Evolutionary conservation across 2,888 invertebrate genomes (phyloP), one percentile per base, ranked within the genome.

Genomic region (Agrotis segetum): DNA sequence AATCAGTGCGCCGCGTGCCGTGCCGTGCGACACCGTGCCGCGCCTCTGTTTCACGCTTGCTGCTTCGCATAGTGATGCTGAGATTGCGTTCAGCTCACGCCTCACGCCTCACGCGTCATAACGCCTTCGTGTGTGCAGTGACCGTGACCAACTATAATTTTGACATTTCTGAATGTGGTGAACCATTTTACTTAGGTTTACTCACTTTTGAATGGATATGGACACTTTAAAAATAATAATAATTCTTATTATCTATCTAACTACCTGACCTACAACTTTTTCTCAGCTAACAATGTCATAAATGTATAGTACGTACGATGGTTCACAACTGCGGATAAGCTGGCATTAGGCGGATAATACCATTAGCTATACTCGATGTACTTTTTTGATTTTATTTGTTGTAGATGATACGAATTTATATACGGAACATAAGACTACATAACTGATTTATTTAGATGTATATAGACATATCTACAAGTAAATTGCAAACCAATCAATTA

Each of bases 1-100:
- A 96, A 96, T 96, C 96, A 96, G 95, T 91, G 94, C 91, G 85
- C 89, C 88, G 88, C 85, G 89, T 87, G 91, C 81, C 89, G 66
- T 60, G 21, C 83, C 89, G 65, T 58, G 77, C 50, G 64, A 34
- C 53, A 52, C 50, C 61, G 53, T 82, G 71, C 61, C 58, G 50
- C 69, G 67, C 69, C 17, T 24, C 84, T 88, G 90, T 90, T 92
- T 92, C 90, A 93, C 92, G 93, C 91, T 92, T 85, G 83, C 82
- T 90, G 94, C 92, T 72, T 81, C 84, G 91, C 90, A 93, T 93
- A 91, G 91, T 75, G 90, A 92, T 90, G 89, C 89, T 86, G 85
- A 78, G 83, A 86, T 79, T 82, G 85, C 83, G 74, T 78, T 84
- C 68, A 66, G 62, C 68, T 75, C 71, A 81, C 82, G 83, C 83